These are phyloP conservation scores for Macrosteles quadrilineatus DNA, from an alignment of 1,140 invertebrate genomes.

Conservation along the genomic window DNA sequence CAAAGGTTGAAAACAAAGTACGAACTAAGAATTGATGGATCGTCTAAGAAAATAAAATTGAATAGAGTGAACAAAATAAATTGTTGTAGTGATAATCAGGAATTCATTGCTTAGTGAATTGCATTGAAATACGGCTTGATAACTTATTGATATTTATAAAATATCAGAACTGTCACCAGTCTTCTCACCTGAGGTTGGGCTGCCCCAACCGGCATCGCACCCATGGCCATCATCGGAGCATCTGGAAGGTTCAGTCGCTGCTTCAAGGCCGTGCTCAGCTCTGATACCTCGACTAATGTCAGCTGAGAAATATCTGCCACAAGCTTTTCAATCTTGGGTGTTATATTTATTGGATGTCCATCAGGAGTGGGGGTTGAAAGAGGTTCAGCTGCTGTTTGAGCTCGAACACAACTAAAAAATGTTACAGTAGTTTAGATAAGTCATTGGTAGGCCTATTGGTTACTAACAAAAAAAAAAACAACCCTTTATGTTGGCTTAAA, in stretches of 20 bases:
- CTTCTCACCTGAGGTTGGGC: slow-evolving; percentile 43
- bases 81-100: slow-evolving; percentile 6
- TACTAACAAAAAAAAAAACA: no score
- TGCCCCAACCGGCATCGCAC: slow-evolving; percentile 58
- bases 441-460: no score
- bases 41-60: not conserved
- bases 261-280: slow-evolving; percentile 82
- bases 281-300: slow-evolving; percentile 87
- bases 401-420: slow-evolving; percentile 6
- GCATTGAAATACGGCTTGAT: no score
- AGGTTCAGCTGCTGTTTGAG: slow-evolving; percentile 20
- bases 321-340: slow-evolving; percentile 84
- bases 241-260: slow-evolving; percentile 89
- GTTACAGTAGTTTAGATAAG: no score
- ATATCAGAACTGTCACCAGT: no score
- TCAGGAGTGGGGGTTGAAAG: slow-evolving; percentile 39
- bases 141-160: no score
- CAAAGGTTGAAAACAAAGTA: no score
- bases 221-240: slow-evolving; percentile 81
- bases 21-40: not conserved
- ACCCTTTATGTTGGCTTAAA: no score
- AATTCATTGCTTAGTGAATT: no score
- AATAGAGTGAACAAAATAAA: no score
- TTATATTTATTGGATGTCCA: slow-evolving; percentile 58
- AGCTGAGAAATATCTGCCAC: slow-evolving; percentile 83